Conservation (phyloP, 2,113 vertebrate species). For the Stegostoma tigrinum region DNA sequence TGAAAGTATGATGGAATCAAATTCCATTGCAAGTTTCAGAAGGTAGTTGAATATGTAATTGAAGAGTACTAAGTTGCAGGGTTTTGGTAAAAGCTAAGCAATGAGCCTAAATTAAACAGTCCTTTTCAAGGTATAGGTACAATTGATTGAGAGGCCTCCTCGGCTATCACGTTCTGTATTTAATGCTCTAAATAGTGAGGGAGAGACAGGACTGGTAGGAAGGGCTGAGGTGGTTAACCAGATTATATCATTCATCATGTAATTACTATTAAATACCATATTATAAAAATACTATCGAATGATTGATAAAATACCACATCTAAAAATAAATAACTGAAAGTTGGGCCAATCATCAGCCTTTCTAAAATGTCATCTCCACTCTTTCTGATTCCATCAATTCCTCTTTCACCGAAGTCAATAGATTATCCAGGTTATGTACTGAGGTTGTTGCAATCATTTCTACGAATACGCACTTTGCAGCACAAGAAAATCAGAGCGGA, state of each 20-base stretch:
- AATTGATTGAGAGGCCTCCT: too few species aligned
- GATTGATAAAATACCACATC: not conserved
- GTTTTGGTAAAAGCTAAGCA: too few species aligned
- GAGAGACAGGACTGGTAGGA: not conserved
- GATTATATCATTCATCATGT: not conserved
- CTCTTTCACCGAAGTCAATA: not conserved
- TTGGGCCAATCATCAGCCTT: not conserved
- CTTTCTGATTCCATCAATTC: not conserved
- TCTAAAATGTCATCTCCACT: not conserved
- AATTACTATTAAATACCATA: not conserved
- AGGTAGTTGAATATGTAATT: too few species aligned
- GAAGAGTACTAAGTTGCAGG: too few species aligned
- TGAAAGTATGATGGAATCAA: too few species aligned
- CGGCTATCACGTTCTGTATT: too few species aligned
- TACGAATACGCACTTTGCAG: not conserved
- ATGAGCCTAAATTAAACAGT: too few species aligned
- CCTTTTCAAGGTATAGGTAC: too few species aligned
- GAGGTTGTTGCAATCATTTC: not conserved
- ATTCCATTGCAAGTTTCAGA: too few species aligned
- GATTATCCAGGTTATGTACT: not conserved
- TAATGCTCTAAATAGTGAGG: too few species aligned
- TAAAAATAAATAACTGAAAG: not conserved
- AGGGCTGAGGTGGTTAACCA: not conserved
- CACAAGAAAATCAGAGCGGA: not conserved
- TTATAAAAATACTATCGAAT: not conserved